Conservation (phyloP, 2,113 vertebrate genomes). For the Mugil cephalus region DNA sequence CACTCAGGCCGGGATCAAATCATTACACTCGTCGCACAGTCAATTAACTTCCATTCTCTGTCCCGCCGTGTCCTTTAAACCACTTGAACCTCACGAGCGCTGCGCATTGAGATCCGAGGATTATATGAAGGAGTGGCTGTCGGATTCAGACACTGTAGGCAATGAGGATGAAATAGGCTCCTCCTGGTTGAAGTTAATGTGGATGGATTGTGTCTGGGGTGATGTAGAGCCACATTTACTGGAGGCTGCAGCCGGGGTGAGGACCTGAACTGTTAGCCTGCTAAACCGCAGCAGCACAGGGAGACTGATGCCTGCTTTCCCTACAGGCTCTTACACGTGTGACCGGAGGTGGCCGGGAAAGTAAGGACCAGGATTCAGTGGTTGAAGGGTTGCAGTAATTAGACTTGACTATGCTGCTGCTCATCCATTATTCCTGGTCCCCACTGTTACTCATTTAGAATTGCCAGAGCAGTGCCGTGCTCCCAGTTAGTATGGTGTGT, state of each 20-base stretch:
- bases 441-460: conserved; percentile 55
- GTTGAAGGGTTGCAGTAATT: conserved; percentile 67
- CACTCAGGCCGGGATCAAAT: conserved; percentile 49
- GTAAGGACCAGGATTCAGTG: conserved; percentile 43
- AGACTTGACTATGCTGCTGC: conserved; percentile 57
- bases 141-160: conserved; percentile 36
- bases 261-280: conserved; percentile 53
- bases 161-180: conserved; percentile 71
- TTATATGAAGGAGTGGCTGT: conserved; percentile 70
- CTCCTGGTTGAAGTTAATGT: conserved; percentile 71
- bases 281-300: conserved; percentile 31
- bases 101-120: conserved; percentile 30
- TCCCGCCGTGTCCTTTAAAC: conserved; percentile 52
- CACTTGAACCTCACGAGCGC: conserved; percentile 54
- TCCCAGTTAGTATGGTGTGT: conserved; percentile 8
- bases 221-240: conserved; percentile 66
- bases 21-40: conserved; percentile 60
- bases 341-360: conserved; percentile 44
- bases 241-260: conserved; percentile 42
- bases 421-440: conserved; percentile 69
- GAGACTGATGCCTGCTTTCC: conserved; percentile 52
- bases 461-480: conserved; percentile 10
- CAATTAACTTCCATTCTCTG: conserved; percentile 69
- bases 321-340: conserved; percentile 55
- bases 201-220: conserved; percentile 70